Evolutionary conservation across 2,797 vertebrate genomes (phyloP).

Genomic region (Sciurus carolinensis): DNA sequence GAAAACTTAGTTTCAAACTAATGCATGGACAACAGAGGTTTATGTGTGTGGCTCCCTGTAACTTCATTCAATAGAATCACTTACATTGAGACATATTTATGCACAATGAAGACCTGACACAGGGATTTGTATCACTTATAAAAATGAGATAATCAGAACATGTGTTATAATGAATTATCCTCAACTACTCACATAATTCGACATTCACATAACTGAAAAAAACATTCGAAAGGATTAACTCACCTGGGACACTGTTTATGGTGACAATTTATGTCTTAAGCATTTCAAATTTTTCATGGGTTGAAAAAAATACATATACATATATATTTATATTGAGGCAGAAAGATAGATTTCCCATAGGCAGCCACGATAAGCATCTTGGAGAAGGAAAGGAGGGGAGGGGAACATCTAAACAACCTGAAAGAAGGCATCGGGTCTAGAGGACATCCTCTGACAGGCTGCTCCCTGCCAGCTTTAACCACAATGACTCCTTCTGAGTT

Average conservation of each 20-base stretch:
- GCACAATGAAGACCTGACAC: background rate
- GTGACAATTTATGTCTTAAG: background rate
- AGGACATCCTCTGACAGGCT: too few species aligned
- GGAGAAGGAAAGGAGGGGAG: too few species aligned
- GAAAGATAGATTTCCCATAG: too few species aligned
- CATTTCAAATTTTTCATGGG: background rate
- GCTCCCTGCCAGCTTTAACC: too few species aligned
- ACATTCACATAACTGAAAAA: background rate
- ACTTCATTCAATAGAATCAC: background rate
- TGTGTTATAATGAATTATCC: background rate
- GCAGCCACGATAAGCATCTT: too few species aligned
- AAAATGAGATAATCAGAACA: background rate
- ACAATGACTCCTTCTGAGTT: too few species aligned
- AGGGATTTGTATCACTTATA: background rate
- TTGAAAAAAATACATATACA: background rate
- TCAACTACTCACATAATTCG: background rate
- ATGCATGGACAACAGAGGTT: background rate
- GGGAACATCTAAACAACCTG: too few species aligned
- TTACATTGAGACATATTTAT: background rate
- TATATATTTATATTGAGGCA: too few species aligned
- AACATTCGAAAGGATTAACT: background rate
- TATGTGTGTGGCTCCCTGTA: background rate
- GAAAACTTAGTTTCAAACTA: background rate
- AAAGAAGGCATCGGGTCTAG: too few species aligned
- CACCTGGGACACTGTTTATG: background rate